Evolutionary conservation across 2,113 vertebrate genomes (phyloP).

Genomic region (Cochlearius cochlearius): DNA sequence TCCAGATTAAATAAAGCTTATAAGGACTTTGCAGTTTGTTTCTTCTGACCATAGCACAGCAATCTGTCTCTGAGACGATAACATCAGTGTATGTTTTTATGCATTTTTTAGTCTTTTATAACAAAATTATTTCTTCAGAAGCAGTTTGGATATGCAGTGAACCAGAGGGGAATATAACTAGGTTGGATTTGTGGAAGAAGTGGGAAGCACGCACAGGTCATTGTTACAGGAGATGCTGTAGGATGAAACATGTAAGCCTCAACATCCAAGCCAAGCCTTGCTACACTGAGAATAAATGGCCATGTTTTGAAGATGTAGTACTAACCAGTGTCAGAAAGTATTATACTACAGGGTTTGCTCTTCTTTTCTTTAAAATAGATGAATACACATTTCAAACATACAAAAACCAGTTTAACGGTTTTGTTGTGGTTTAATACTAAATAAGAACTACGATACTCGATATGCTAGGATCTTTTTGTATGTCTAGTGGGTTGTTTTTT

Average conservation of each 20-base stretch:
- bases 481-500: neutral
- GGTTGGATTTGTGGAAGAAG: neutral
- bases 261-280: neutral
- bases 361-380: neutral
- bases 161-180: neutral
- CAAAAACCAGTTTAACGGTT: neutral
- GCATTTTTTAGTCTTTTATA: neutral
- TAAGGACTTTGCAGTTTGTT: neutral
- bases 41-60: neutral
- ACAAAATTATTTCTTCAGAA: neutral
- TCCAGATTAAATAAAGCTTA: neutral
- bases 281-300: neutral
- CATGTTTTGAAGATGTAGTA: neutral
- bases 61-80: neutral
- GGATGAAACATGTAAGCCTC: neutral
- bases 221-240: neutral
- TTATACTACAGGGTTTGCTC: neutral
- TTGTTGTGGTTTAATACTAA: neutral
- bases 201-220: neutral
- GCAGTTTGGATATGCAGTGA: neutral
- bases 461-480: neutral
- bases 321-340: neutral
- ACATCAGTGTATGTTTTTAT: neutral
- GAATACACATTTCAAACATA: neutral
- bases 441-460: neutral